These are phyloP conservation scores for Pollenia labialis DNA, from an alignment of 2,888 invertebrate species.

Conservation along the genomic window DNA sequence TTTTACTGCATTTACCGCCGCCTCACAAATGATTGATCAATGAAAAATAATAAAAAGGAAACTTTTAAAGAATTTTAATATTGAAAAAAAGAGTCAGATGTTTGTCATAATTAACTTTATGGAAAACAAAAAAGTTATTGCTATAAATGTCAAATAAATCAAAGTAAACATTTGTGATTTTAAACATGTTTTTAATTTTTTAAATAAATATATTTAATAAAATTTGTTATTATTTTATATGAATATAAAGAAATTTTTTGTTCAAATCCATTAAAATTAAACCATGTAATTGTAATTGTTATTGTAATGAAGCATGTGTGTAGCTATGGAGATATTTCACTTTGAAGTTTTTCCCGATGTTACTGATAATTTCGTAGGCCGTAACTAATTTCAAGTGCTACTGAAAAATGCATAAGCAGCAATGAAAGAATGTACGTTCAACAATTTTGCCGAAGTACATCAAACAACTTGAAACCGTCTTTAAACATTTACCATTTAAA, in stretches of 20 bases:
- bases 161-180: neutral
- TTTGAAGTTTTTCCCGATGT: slow-evolving; percentile 23
- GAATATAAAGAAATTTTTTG: neutral
- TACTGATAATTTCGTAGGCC: slow-evolving; percentile 49
- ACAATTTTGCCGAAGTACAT: slow-evolving; percentile 50
- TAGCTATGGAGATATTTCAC: slow-evolving; percentile 1
- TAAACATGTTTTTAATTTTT: neutral
- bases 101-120: slow-evolving; percentile 9
- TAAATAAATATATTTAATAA: slow-evolving; percentile 66
- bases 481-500: slow-evolving; percentile 7
- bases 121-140: slow-evolving; percentile 24
- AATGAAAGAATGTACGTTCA: neutral
- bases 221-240: neutral
- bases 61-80: slow-evolving; percentile 7
- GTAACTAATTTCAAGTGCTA: slow-evolving; percentile 71
- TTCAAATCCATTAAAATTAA: slow-evolving; percentile 28
- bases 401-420: slow-evolving; percentile 31
- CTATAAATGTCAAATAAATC: slow-evolving; percentile 73
- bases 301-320: slow-evolving; percentile 40
- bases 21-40: slow-evolving; percentile 14
- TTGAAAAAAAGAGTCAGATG: neutral
- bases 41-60: neutral
- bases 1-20: neutral
- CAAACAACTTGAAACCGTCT: slow-evolving; percentile 44
- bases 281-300: slow-evolving; percentile 57